A percentile compares a stretch with the other conserved stretches of the same genome.
phyloP scores from a whole-genome alignment of 2,888 invertebrate species.

The Azorinus chamasolen region DNA sequence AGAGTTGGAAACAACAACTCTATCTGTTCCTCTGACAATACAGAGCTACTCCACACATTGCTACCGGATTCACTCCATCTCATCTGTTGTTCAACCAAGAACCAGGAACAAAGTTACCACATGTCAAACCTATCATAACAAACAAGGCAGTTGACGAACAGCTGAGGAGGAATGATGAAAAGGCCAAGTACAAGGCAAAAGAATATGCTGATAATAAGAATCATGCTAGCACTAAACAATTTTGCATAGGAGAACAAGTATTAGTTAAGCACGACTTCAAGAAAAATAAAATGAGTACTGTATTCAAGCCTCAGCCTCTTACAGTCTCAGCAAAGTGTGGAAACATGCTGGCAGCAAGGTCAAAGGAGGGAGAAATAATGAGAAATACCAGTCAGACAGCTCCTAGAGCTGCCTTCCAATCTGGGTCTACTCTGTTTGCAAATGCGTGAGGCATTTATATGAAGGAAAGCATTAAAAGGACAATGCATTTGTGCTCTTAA shows the following conservation, averaged over 20 bases:
- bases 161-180: constrained; percentile 14
- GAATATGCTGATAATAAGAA: constrained; percentile 15
- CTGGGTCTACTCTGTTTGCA: no score
- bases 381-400: no score
- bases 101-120: constrained; percentile 51
- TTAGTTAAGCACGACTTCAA: constrained; percentile 26
- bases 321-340: constrained; percentile 18
- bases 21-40: constrained; percentile 49
- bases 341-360: constrained; percentile 13
- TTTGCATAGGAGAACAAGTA: constrained; percentile 44
- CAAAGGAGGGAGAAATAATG: constrained; percentile 11
- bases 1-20: constrained; percentile 46
- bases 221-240: no score
- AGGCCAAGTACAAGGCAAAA: constrained; percentile 27
- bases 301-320: constrained; percentile 27
- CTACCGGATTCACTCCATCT: constrained; percentile 51
- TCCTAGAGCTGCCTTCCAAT: no score
- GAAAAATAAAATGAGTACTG: constrained; percentile 33
- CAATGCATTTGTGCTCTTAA: no score
- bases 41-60: constrained; percentile 53
- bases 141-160: constrained; percentile 39
- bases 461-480: no score
- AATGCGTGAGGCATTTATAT: no score
- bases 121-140: neutral
- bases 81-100: constrained; percentile 51